Percentiles rank a stretch among this genome's conserved stretches.
Conservation (phyloP, 2,888 invertebrate species). For the Drosophila cracens region DNA sequence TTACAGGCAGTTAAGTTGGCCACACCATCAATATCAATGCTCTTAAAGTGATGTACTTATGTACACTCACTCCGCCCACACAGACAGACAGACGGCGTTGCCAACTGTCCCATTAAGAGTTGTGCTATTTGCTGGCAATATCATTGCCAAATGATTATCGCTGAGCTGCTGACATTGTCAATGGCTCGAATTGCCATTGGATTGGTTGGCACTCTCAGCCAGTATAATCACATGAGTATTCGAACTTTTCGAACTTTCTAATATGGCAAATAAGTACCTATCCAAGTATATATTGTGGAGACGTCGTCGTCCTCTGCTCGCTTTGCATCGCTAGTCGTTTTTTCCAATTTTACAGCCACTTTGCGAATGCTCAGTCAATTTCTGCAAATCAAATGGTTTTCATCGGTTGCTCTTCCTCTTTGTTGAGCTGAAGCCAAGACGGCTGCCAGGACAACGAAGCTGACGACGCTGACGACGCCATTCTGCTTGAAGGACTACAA, state of each 20-base stretch:
- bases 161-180: conserved; percentile 25
- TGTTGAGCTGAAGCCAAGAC: conserved; percentile 39
- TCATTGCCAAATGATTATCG: conserved; percentile 65
- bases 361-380: conserved; percentile 77
- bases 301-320: background rate
- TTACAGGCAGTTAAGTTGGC: conserved; percentile 1
- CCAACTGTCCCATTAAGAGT: conserved; percentile 41
- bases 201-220: conserved; percentile 39
- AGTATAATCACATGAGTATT: conserved; percentile 42
- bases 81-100: conserved; percentile 1
- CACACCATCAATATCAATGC: conserved; percentile 31
- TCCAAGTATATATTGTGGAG: background rate
- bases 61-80: conserved; percentile 1
- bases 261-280: conserved; percentile 37
- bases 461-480: conserved; percentile 11
- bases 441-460: conserved; percentile 52
- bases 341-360: conserved; percentile 73
- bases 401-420: conserved; percentile 25
- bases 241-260: conserved; percentile 61
- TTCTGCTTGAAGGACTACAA: conserved; percentile 33
- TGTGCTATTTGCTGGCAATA: conserved; percentile 47
- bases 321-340: conserved; percentile 10
- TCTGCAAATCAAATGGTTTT: conserved; percentile 71
- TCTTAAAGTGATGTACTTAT: conserved; percentile 1
- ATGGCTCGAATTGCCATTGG: conserved; percentile 42